A percentile compares a stretch with the other conserved stretches of the same genome.
phyloP scores from a whole-genome alignment of 2,888 invertebrate genomes.

The Dryococelus australis region DNA sequence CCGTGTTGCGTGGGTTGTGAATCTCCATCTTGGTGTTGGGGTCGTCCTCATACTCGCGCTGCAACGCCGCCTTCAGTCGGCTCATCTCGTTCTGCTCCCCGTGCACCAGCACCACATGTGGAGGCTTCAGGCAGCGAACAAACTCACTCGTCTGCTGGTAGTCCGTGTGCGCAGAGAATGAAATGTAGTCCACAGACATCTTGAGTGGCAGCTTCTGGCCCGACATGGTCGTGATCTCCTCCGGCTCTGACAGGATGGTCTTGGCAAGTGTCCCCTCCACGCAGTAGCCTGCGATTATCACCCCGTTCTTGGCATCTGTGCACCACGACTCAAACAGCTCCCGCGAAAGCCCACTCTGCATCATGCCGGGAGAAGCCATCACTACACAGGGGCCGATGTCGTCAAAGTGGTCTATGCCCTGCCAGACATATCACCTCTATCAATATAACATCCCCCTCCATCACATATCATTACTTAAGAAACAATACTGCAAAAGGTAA shows the following conservation, averaged over 20 bases:
- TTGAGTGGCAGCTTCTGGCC: conserved; percentile 96
- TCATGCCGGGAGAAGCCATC: conserved; percentile 99
- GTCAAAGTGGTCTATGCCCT: conserved; percentile 99
- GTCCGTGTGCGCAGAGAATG: conserved; percentile 99
- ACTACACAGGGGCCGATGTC: conserved; percentile 99
- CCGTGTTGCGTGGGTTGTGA: conserved; percentile 96
- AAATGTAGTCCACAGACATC: conserved; percentile 99
- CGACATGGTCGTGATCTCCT: conserved; percentile 93
- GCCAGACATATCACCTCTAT: conserved; percentile 39
- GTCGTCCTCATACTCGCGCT: conserved; percentile 92
- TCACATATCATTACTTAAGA: too few relatives aligned
- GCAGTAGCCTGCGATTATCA: conserved; percentile 95
- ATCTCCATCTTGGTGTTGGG: conserved; percentile 82
- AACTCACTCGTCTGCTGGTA: conserved; percentile 98
- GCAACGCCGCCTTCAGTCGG: conserved; percentile 90
- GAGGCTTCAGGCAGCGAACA: conserved; percentile 90
- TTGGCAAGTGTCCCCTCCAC: conserved; percentile 92
- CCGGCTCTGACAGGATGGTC: conserved; percentile 95
- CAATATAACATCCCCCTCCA: too few relatives aligned
- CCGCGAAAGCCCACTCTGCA: conserved; percentile 97
- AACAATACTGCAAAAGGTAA: too few relatives aligned
- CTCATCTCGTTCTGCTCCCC: conserved; percentile 99
- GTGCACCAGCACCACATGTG: conserved; percentile 96
- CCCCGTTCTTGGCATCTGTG: conserved; percentile 96
- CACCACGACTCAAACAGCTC: conserved; percentile 99